Evolutionary conservation across 1,140 invertebrate species (phyloP), one percentile per base, ranked within the genome.

Genomic region (Lamellibrachia luymesi): DNA sequence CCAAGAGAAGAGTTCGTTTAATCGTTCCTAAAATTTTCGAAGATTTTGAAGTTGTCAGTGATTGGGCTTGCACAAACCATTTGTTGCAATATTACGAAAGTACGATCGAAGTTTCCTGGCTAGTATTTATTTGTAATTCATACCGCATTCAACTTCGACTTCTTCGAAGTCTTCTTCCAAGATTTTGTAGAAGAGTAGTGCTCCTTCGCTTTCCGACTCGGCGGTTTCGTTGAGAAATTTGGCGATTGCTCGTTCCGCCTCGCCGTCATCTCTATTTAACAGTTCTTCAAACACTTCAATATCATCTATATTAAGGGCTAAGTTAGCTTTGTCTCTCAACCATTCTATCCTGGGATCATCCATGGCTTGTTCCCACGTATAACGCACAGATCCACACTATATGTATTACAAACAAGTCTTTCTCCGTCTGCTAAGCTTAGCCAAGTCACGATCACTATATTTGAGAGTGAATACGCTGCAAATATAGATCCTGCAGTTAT

Each of bases 311-410:
- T 96, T 95, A 27, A 96, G 94, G 50, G 95, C 95, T 38, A 94
- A 92, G 94, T 95, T 95, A 2, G 96, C 95, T 93, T 95, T 94
- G 92, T 96, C 94, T 92, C 95, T 94, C 38, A 96, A 94, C 96
- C 96, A 96, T 93, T 96, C 96, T 56, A 96, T 95, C 92, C 96
- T 94, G 50, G 95, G 95, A 94, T 96, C 96, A 95, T 96, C 96
- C 96, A 96, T 96, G 64, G 64, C 25, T 80, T 80, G 64, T 80
- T 80, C 25, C 2, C 4, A 80, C 25, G 64, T 80, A 80, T 80
- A 80, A 80, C 64, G 64, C 4, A 4, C 64, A 80, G 64, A 80
- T 80, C 64, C 64, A 80, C 64, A 8, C 8, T 22, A 80, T 22
- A 80, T 22, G 13, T 38, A 38, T 4, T 80, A 80, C 64, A 80